Evolutionary conservation across 2,888 invertebrate genomes (phyloP).

Genomic region (Tipula confusa): DNA sequence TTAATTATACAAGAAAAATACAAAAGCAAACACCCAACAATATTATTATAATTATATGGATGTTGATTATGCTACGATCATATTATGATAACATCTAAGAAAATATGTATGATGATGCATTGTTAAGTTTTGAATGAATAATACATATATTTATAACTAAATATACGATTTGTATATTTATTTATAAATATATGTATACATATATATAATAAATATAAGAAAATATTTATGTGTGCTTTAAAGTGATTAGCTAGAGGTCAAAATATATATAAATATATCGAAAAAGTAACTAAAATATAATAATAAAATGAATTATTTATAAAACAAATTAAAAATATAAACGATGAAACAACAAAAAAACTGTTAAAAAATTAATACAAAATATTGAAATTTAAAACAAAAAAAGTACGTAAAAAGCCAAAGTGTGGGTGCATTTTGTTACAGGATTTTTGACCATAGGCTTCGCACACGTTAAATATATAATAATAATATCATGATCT

Average conservation of each 20-base stretch:
- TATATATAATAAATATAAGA: conserved; percentile 33
- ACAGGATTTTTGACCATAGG: conserved; percentile 41
- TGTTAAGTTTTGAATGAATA: conserved; percentile 31
- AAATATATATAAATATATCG: neutral
- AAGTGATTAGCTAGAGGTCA: conserved; percentile 15
- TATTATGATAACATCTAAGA: neutral
- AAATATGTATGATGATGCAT: conserved; percentile 20
- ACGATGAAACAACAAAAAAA: conserved; percentile 27
- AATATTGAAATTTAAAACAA: conserved; percentile 32
- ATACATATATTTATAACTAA: conserved; percentile 35
- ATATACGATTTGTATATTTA: conserved; percentile 37
- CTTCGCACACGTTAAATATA: conserved; percentile 26
- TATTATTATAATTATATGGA: conserved; percentile 28
- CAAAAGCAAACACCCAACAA: neutral
- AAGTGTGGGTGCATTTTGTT: conserved; percentile 37
- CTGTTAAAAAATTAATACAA: conserved; percentile 32
- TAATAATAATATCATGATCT: conserved; percentile 13
- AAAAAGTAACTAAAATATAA: conserved; percentile 29
- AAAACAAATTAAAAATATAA: neutral
- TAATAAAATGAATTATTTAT: neutral
- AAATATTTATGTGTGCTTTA: conserved; percentile 5
- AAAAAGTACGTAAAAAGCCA: conserved; percentile 34
- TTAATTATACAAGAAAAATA: conserved; percentile 25
- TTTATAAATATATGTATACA: conserved; percentile 9
- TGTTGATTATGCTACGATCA: too few species aligned